Evolutionary conservation across 2,797 vertebrate genomes (phyloP), one percentile per base, ranked within the genome.

Genomic region (Alosa sapidissima): DNA sequence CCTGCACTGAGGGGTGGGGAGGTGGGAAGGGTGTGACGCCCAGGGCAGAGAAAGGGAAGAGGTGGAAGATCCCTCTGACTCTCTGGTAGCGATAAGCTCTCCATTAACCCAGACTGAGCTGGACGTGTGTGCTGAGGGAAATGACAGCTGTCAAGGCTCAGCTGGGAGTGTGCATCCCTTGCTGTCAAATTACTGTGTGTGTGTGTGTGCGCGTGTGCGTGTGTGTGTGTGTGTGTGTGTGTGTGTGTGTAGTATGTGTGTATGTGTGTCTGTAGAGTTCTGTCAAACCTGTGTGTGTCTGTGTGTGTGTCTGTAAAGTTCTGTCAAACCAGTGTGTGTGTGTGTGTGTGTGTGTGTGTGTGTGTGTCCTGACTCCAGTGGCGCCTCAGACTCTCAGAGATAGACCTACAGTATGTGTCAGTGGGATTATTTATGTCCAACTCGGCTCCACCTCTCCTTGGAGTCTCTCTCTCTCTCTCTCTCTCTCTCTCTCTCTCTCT

Each of bases 81-180:
- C n/a, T n/a, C 81, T 81, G 86, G 41, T 62, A 28, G 65, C 78
- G 51, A 86, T 86, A 89, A 87, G 87, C 83, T 45, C 83, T 5
- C 2, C 51, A 72, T 55, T 87, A 85, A 85, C 68, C 51, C 13
- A 72, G 84, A 84, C 68, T 28, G 28, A 83, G 81, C 45, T 86
- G 84, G 88, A 86, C 75, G 88, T 88, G 72, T 85, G 86, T 84
- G 85, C 52, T 84, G 36, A 81, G 54, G 81, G 81, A 65, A 78
- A 58, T 88, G 85, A 87, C 90, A 91, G 89, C 89, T 91, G 90
- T 84, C 86, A 52, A 62, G 16, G 84, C 87, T 91, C 89, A 88
- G 88, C 87, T 90, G 88, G 85, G 85, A 84, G 83, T 48, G 86
- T 48, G 75, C 9, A 6, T 24, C 54, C 52, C 82, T 19, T 55